Percentiles rank a stretch among this genome's conserved stretches.
phyloP scores from a whole-genome alignment of 2,113 vertebrate genomes.

The Entomyzon cyanotis region DNA sequence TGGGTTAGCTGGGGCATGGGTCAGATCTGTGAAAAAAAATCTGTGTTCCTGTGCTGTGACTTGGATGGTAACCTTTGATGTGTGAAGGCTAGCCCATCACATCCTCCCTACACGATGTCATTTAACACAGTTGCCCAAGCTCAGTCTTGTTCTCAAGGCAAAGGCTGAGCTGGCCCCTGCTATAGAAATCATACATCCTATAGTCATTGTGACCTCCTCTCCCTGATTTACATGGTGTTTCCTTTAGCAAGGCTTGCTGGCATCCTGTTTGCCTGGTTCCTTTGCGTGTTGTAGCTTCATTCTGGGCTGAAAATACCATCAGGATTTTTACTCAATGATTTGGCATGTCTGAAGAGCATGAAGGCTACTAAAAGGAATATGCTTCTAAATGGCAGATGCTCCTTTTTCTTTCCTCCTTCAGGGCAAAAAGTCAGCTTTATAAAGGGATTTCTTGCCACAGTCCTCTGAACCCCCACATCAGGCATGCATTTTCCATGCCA shows the following conservation, averaged over 20 bases:
- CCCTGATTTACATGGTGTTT: slow-evolving; percentile 26
- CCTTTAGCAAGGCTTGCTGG: slow-evolving; percentile 11
- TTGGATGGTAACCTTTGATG: background rate
- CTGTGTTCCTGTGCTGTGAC: background rate
- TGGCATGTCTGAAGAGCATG: background rate
- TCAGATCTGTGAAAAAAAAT: background rate
- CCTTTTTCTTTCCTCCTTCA: background rate
- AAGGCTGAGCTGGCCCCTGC: background rate
- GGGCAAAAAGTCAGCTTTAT: background rate
- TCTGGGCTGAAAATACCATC: slow-evolving; percentile 26
- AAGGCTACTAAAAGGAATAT: background rate
- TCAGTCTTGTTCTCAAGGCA: background rate
- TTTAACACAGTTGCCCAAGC: background rate
- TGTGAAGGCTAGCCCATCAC: background rate
- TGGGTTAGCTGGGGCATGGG: background rate
- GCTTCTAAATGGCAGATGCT: background rate
- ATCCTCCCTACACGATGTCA: background rate
- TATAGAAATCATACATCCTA: background rate
- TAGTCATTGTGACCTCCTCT: slow-evolving; percentile 1
- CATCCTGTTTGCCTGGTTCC: slow-evolving; percentile 40
- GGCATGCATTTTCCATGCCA: background rate
- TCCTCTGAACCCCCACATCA: background rate
- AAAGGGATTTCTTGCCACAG: background rate
- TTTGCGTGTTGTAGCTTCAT: slow-evolving; percentile 27
- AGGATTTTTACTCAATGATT: background rate